Evolutionary conservation across 2,113 vertebrate species (phyloP).

Genomic region (Oryzias melastigma): DNA sequence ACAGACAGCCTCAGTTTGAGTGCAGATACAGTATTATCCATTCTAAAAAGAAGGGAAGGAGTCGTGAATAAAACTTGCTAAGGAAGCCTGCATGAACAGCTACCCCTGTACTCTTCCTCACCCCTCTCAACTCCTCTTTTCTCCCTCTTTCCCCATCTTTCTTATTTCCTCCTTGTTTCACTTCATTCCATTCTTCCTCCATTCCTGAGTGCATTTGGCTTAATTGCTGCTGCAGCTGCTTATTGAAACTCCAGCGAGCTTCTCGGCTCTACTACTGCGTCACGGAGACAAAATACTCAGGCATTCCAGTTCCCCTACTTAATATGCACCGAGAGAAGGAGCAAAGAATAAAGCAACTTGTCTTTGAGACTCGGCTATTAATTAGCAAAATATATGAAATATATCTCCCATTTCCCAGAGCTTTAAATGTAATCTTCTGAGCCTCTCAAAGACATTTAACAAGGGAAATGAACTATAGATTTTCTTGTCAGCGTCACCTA

Average conservation of each 20-base stretch:
- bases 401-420: neutral
- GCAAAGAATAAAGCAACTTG: slow-evolving; percentile 7
- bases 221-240: slow-evolving; percentile 42
- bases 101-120: slow-evolving; percentile 26
- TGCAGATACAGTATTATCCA: slow-evolving; percentile 40
- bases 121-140: slow-evolving; percentile 3
- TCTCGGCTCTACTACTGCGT: slow-evolving; percentile 28
- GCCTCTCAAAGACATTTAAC: neutral
- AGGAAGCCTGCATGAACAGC: slow-evolving; percentile 56
- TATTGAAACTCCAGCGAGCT: slow-evolving; percentile 43
- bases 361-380: slow-evolving; percentile 8
- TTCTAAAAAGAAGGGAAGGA: slow-evolving; percentile 22
- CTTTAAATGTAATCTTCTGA: neutral
- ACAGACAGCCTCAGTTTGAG: slow-evolving; percentile 4
- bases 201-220: slow-evolving; percentile 45
- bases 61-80: slow-evolving; percentile 38
- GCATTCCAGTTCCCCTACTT: slow-evolving; percentile 22
- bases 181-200: slow-evolving; percentile 9
- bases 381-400: slow-evolving; percentile 6
- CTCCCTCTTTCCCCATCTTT: neutral
- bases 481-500: neutral
- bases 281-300: slow-evolving; percentile 15
- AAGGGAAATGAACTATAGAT: neutral
- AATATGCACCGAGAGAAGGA: slow-evolving; percentile 21
- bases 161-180: slow-evolving; percentile 14